These are phyloP conservation scores for Squalus acanthias DNA, from an alignment of 2,797 vertebrate genomes.

Conservation along the genomic window DNA sequence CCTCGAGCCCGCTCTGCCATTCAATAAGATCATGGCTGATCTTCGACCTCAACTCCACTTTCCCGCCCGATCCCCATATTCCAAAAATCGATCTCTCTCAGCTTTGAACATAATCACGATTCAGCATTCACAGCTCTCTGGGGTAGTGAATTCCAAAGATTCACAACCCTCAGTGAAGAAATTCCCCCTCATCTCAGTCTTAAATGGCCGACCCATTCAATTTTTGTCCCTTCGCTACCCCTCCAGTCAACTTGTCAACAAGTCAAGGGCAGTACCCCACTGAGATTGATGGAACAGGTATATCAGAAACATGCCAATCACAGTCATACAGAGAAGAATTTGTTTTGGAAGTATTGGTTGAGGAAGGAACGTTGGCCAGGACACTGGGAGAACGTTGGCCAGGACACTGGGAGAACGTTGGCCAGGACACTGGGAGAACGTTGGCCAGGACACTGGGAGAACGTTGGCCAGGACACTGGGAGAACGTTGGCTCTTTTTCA, in stretches of 20 bases:
- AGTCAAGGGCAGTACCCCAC: not conserved
- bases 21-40: too few species aligned
- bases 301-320: not conserved
- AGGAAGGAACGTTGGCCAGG: not conserved
- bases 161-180: too few species aligned
- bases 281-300: not conserved
- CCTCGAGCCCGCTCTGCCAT: too few species aligned
- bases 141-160: too few species aligned
- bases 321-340: not conserved
- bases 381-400: too few species aligned
- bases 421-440: not conserved
- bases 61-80: too few species aligned
- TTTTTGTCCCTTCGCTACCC: not conserved
- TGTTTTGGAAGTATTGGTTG: not conserved
- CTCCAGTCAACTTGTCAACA: not conserved
- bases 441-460: not conserved
- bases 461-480: too few species aligned
- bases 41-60: too few species aligned
- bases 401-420: not conserved
- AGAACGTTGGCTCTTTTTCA: not conserved
- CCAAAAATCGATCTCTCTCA: too few species aligned
- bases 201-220: not conserved
- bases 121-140: too few species aligned
- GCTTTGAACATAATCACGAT: too few species aligned
- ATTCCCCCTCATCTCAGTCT: too few species aligned